Evolutionary conservation across 2,888 invertebrate species (phyloP), one percentile per base, ranked within the genome.

Genomic region (Drosophila infuscata): DNA sequence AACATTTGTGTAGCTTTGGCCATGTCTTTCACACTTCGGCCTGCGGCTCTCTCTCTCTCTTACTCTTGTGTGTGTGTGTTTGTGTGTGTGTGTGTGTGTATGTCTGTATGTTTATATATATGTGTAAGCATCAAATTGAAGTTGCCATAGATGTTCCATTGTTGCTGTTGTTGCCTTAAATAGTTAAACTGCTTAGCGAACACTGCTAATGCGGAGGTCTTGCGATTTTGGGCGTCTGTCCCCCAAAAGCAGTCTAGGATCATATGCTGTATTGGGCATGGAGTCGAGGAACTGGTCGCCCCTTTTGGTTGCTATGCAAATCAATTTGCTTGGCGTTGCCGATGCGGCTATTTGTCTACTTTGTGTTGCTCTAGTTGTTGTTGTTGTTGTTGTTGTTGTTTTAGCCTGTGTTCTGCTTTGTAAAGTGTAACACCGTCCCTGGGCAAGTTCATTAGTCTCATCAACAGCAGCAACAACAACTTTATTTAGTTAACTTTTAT

Each of bases 11-110:
- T 86, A 78, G 83, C 74, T 76, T 59, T 56, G 74, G 62, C 70
- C 77, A 87, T 89, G 88, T 89, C 89, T 87, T 87, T 87, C 89
- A 88, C 90, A 88, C 88, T 84, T 90, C 76, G 73, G 85, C 90
- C 90, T 76, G 82, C 71, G 88, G 90, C 86, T 51, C 60, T n/a
- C 30, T 30, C 29, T 15, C 20, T 11, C 25, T 17, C 25, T 15
- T 12, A 3, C 5, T n/a, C n/a, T n/a, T 25, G 20, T 25, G 20
- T 25, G 20, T 25, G 20, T 25, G 6, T 36, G 3, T 25, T 9
- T n/a, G 3, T 2, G 36, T 15, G 36, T 41, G 41, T 20, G 9
- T 12, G 46, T 3, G 4, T 53, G 15, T 35, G 8, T 15, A 8
- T 33, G 12, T 9, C 20, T 52, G 61, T 35, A 12, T 15, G 53